Evolutionary conservation across 2,888 invertebrate genomes (phyloP), one percentile per base, ranked within the genome.

Genomic region (Pandemis corylana): DNA sequence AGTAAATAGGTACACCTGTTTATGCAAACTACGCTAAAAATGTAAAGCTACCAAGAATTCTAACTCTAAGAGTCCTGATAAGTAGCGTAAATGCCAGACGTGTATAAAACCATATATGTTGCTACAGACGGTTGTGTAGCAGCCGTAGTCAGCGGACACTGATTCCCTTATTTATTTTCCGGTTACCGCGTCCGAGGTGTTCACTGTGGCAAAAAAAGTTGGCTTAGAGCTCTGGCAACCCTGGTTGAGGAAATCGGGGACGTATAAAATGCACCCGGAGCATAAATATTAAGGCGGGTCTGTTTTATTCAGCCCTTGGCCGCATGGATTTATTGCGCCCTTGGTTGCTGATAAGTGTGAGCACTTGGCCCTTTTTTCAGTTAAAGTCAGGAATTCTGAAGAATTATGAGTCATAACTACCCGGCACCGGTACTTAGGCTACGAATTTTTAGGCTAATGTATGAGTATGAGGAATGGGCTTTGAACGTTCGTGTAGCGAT

Each of bases 231-330:
- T 56, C 20, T 56, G 56, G 15, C 20, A 56, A 20, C 56, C 56
- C 56, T 56, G 7, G 56, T 7, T 9, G 9, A 56, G 56, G 56
- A 56, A 56, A 56, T 56, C 56, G 51, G 51, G 61, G 28, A 53
- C 68, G n/a, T 70, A 53, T 63, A 63, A 70, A 62, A 42, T 70
- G 69, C 36, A 62, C 61, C 69, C 72, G 72, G 49, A 62, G 61
- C 69, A 76, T 76, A 70, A 73, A 76, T 76, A 73, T 73, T 76
- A 67, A 73, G 56, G 73, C 65, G 59, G 46, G 51, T 64, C 64
- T 68, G 71, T 69, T 73, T 76, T 76, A 76, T 76, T 73, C 76
- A 76, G 65, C 20, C 51, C 53, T 36, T 53, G 51, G 56, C 69
- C 68, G 51, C 61, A 68, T 61, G 66, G 76, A 76, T 76, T 76